Conservation (phyloP, 2,888 invertebrate genomes). For the Sthenelais limicola region DNA sequence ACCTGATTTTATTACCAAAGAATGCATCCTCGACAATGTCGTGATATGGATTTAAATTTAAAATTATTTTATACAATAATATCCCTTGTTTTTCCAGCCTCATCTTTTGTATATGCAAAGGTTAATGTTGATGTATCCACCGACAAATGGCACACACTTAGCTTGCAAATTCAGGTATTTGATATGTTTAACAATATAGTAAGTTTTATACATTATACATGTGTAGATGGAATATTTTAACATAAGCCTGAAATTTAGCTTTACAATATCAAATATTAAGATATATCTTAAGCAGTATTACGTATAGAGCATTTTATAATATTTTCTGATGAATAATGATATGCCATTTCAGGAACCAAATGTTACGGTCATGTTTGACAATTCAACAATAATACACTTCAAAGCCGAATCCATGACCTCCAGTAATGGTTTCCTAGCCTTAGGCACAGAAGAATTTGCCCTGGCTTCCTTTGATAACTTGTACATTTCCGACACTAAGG, state of each 20-base stretch:
- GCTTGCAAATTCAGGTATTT: constrained; percentile 3
- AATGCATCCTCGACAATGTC: background rate
- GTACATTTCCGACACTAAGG: background rate
- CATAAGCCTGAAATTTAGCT: background rate
- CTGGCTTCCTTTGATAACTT: constrained; percentile 41
- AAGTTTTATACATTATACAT: background rate
- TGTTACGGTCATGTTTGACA: constrained; percentile 1
- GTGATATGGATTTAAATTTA: background rate
- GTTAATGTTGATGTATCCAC: background rate
- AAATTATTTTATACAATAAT: background rate
- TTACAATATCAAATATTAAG: background rate
- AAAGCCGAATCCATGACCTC: background rate
- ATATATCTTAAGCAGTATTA: background rate
- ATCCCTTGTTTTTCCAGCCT: constrained; percentile 12
- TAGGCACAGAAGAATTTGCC: constrained; percentile 36
- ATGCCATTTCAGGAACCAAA: background rate
- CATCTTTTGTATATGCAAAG: background rate
- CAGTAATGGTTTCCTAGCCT: constrained; percentile 34
- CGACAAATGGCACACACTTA: constrained; percentile 15
- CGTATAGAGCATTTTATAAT: background rate
- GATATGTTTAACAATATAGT: background rate
- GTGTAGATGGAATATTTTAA: background rate
- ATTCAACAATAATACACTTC: background rate
- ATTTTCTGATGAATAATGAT: background rate
- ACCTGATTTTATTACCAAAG: background rate